Base-by-base conservation (phyloP, 2,888 invertebrate species). In the Pseudococcus jackbeardsleyi region DNA sequence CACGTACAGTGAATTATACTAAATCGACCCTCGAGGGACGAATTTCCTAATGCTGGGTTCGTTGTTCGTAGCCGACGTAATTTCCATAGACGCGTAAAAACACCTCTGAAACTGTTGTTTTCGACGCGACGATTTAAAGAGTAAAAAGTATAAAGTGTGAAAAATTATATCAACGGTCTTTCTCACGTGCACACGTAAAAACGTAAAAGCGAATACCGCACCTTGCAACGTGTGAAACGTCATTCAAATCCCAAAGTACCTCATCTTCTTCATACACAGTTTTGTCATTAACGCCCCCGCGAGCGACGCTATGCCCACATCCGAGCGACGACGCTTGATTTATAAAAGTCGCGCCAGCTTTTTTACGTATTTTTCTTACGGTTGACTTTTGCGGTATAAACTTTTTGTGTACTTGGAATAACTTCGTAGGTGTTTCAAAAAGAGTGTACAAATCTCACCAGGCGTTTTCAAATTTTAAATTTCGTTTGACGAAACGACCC, bases 241-340 rank as follows among this genome's bases (percentile, higher is more conserved):
- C 22, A 22, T 72, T 72, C 33, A 72, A 72, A 72, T 72, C 72
- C 72, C 72, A 72, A 72, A 72, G 33, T 72, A 39, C 72, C 17
- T 72, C 72, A 72, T 72, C 33, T 72, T 72, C 33, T 72, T 72
- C 72, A 15, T 72, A 72, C 72, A 39, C 72, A 72, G 17, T 72
- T 72, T 72, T 72, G 72, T 72, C 72, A 72, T 72, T 72, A 72
- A 72, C 33, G 33, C 33, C 8, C 17, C 72, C 33, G 72, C 26
- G n/a, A n/a, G n/a, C 72, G 26, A 11, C 26, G 1, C 26, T 3
- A 1, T 33, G 26, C 3, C 26, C 26, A 33, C 3, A 3, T 3
- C 26, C 26, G 26, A 33, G 26, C 26, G 26, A 33, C 26, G 26
- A 72, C 22, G 15, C 26, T 72, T 72, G 68, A 72, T 72, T 72